Conservation (phyloP, 2,888 invertebrate species). For the Tortricodes alternella region DNA sequence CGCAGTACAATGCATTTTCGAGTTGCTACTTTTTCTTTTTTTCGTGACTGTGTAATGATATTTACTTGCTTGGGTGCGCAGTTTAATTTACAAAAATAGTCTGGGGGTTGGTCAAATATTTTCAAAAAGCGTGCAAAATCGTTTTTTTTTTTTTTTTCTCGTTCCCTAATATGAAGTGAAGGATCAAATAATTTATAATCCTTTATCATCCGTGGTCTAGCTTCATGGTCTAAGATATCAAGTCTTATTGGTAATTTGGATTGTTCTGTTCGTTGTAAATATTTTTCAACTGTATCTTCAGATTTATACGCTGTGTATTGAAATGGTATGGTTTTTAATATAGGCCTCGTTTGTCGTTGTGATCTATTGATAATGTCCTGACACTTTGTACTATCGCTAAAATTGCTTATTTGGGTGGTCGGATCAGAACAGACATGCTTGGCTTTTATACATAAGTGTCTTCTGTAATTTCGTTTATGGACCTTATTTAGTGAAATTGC, state of each 20-base stretch:
- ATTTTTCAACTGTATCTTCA: background rate
- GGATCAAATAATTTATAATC: background rate
- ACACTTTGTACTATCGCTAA: background rate
- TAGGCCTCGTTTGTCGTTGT: background rate
- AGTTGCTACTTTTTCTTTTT: background rate
- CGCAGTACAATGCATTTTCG: background rate
- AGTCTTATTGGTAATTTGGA: background rate
- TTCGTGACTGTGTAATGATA: too few species aligned
- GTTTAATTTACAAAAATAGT: too few species aligned
- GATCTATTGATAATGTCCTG: background rate
- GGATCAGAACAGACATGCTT: background rate
- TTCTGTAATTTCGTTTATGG: background rate
- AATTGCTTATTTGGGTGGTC: background rate
- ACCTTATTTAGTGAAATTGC: background rate
- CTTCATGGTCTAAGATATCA: background rate
- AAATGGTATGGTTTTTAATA: background rate
- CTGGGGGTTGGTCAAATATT: too few species aligned
- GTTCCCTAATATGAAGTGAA: background rate
- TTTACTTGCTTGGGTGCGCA: too few species aligned
- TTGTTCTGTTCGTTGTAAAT: background rate
- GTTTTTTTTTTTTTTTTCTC: background rate
- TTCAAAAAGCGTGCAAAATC: too few species aligned
- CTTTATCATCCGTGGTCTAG: background rate
- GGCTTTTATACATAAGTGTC: background rate
- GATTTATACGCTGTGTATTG: background rate